Evolutionary conservation across 2,797 vertebrate species (phyloP).

Genomic region (Sardinella longiceps): DNA sequence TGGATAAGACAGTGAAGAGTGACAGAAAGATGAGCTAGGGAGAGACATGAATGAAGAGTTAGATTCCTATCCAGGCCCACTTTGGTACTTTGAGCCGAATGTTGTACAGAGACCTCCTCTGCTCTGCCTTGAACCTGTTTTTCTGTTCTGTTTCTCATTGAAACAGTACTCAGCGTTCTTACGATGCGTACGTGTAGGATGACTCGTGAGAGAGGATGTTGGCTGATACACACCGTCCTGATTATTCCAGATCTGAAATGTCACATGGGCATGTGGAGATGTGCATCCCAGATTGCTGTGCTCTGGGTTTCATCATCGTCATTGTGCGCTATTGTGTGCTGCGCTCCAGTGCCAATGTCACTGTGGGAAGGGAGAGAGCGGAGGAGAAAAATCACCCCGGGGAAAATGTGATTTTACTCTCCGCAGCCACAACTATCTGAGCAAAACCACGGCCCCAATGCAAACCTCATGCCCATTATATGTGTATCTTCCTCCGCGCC

Average conservation of each 20-base stretch:
- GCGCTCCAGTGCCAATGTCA: slow-evolving; percentile 31
- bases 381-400: slow-evolving; percentile 35
- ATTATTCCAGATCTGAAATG: neutral
- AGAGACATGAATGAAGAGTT: too few relatives aligned
- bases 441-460: slow-evolving; percentile 47
- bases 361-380: slow-evolving; percentile 38
- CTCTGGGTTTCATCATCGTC: slow-evolving; percentile 35
- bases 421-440: slow-evolving; percentile 34
- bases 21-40: too few relatives aligned
- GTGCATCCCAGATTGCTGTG: neutral
- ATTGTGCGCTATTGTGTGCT: slow-evolving; percentile 30
- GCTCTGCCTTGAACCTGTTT: too few relatives aligned
- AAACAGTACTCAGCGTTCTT: too few relatives aligned
- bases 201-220: neutral
- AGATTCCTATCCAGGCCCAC: too few relatives aligned
- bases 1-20: too few relatives aligned
- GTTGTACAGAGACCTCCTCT: too few relatives aligned
- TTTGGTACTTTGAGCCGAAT: too few relatives aligned
- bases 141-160: too few relatives aligned
- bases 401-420: slow-evolving; percentile 46
- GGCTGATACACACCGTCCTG: neutral
- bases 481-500: slow-evolving; percentile 10
- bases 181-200: too few relatives aligned
- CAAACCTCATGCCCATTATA: slow-evolving; percentile 50
- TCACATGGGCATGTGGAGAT: neutral